These are phyloP conservation scores for Hypothenemus hampei DNA, from an alignment of 1,140 invertebrate species.

Conservation along the genomic window DNA sequence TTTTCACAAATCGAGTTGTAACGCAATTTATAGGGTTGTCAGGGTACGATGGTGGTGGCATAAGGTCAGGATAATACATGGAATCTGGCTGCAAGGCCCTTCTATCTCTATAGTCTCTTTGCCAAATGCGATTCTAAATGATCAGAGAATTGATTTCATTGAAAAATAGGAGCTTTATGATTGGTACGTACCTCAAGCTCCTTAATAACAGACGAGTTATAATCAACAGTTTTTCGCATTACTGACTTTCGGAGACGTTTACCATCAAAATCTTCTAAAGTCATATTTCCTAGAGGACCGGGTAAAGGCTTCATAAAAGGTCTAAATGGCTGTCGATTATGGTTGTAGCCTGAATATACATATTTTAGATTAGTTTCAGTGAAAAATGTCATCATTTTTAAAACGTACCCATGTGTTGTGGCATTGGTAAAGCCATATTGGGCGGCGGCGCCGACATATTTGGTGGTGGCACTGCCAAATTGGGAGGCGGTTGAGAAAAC, in stretches of 20 bases:
- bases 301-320: slow-evolving; percentile 53
- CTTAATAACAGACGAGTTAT: slow-evolving; percentile 93
- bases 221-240: slow-evolving; percentile 97
- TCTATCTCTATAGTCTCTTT: slow-evolving; percentile 83
- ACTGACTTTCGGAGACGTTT: slow-evolving; percentile 93
- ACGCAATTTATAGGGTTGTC: slow-evolving; percentile 97
- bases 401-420: slow-evolving; percentile 22
- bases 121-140: slow-evolving; percentile 82
- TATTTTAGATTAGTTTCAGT: background rate
- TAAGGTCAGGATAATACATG: slow-evolving; percentile 80
- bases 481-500: slow-evolving; percentile 41
- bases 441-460: slow-evolving; percentile 26
- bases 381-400: slow-evolving; percentile 3
- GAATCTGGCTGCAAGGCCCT: slow-evolving; percentile 85
- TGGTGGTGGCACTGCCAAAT: slow-evolving; percentile 33
- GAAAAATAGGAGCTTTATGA: background rate
- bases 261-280: slow-evolving; percentile 88
- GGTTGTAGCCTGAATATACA: slow-evolving; percentile 28
- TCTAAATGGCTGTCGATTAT: slow-evolving; percentile 45
- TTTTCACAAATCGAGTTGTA: slow-evolving; percentile 94
- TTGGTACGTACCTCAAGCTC: slow-evolving; percentile 64
- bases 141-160: slow-evolving; percentile 6
- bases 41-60: slow-evolving; percentile 82
- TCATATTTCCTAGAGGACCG: slow-evolving; percentile 56
- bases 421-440: slow-evolving; percentile 6